These are phyloP conservation scores for Turritopsis dohrnii DNA, from an alignment of 30 jellyfish, hydroid and myxozoan genomes.

Conservation along the genomic window DNA sequence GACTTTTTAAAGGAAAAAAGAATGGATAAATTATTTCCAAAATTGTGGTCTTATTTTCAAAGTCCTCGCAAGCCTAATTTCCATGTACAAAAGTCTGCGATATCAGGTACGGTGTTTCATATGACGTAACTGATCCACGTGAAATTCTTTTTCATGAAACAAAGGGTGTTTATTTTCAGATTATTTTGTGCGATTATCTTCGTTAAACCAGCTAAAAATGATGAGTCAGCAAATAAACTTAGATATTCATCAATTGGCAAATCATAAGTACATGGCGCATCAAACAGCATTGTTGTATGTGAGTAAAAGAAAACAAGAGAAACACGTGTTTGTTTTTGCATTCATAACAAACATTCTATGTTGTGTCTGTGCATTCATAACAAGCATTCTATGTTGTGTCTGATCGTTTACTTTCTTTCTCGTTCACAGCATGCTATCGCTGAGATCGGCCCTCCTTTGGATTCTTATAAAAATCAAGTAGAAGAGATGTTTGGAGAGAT, in stretches of 20 bases:
- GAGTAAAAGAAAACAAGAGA: neutral
- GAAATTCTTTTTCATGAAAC: no score
- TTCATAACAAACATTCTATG: neutral
- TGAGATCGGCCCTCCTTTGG: slow-evolving; percentile 26
- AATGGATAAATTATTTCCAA: slow-evolving; percentile 15
- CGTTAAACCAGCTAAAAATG: slow-evolving; percentile 21
- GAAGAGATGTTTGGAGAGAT: slow-evolving; percentile 14
- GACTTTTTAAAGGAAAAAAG: slow-evolving; percentile 8
- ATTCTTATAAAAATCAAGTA: slow-evolving; percentile 2
- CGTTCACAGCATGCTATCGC: slow-evolving; percentile 15
- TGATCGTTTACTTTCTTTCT: neutral
- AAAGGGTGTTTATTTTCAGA: slow-evolving; percentile 1
- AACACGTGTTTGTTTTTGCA: no score
- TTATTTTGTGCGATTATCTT: slow-evolving; percentile 14
- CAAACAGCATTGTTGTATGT: slow-evolving; percentile 28
- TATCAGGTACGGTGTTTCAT: slow-evolving; percentile 6
- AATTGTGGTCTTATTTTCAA: slow-evolving; percentile 2
- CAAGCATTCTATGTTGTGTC: no score
- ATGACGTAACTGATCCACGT: no score
- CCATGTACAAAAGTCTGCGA: slow-evolving; percentile 16
- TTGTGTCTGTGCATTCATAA: neutral
- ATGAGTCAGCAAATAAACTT: slow-evolving; percentile 28
- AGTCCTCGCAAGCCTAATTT: neutral
- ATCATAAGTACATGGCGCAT: slow-evolving; percentile 29
- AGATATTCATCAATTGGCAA: slow-evolving; percentile 13